These are phyloP conservation scores for Centropyge bicolor DNA, from an alignment of 2,797 vertebrate species.

Conservation along the genomic window DNA sequence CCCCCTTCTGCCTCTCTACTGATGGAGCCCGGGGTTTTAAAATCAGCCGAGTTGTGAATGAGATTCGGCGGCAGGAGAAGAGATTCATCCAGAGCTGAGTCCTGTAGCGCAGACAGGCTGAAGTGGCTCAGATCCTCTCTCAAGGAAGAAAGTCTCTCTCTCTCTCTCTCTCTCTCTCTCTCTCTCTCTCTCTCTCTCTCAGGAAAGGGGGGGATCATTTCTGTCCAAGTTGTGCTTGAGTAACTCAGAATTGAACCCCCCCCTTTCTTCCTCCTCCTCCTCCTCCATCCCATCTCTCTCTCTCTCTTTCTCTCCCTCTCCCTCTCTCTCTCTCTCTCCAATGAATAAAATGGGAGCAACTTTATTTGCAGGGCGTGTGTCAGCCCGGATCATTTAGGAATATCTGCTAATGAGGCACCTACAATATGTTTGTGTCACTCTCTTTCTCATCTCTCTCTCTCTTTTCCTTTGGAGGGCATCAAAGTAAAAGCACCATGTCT, in stretches of 20 bases:
- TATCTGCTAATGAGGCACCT: conserved; percentile 2
- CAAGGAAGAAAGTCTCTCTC: conserved; percentile 5
- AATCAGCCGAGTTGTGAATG: conserved; percentile 51
- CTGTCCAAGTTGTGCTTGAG: conserved; percentile 47
- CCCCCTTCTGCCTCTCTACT: conserved; percentile 3
- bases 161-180: conserved; percentile 17
- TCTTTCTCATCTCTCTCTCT: background rate
- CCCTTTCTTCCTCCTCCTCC: background rate
- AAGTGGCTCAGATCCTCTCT: conserved; percentile 50
- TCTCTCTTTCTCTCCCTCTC: background rate
- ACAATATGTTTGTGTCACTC: conserved; percentile 5
- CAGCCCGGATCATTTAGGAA: background rate
- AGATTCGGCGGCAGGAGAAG: conserved; percentile 32
- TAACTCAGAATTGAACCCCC: conserved; percentile 59
- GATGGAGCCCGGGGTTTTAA: conserved; percentile 32
- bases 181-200: conserved; percentile 11
- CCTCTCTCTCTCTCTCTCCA: background rate
- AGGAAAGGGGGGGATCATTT: conserved; percentile 28
- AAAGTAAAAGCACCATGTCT: conserved; percentile 49
- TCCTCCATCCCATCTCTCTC: background rate
- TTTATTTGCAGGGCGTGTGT: conserved; percentile 20
- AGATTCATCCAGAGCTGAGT: conserved; percentile 60
- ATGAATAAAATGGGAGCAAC: background rate
- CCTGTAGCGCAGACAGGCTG: conserved; percentile 57
- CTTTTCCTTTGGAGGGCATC: conserved; percentile 20